A percentile compares a stretch with the other conserved stretches of the same genome.
phyloP scores from a whole-genome alignment of 2,797 vertebrate species.

The Ctenopoma kingsleyae region DNA sequence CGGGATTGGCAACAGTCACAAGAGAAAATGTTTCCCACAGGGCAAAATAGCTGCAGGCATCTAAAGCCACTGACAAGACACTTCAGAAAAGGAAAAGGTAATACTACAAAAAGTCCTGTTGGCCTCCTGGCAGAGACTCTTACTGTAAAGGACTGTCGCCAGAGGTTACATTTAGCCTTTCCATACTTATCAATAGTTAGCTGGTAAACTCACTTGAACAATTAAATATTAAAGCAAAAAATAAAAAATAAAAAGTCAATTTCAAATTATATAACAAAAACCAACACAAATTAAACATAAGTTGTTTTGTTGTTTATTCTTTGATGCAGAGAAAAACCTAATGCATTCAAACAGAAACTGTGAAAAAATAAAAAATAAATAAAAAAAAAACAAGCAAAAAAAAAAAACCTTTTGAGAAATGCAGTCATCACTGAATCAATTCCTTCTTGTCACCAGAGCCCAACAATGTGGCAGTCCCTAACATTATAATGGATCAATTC shows the following conservation, averaged over 20 bases:
- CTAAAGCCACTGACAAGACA: constrained; percentile 57
- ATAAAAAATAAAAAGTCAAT: neutral
- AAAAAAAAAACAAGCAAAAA: constrained; percentile 13
- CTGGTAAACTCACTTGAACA: neutral
- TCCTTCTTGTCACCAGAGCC: constrained; percentile 20
- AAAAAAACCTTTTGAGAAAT: constrained; percentile 31
- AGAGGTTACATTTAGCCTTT: constrained; percentile 54
- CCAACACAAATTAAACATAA: neutral
- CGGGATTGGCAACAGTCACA: constrained; percentile 73
- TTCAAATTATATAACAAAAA: neutral
- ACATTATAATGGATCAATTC: constrained; percentile 27
- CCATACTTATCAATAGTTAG: constrained; percentile 47
- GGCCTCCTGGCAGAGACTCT: constrained; percentile 55
- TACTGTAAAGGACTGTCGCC: constrained; percentile 56
- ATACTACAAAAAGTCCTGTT: constrained; percentile 47
- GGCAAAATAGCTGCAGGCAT: constrained; percentile 78
- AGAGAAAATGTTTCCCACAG: constrained; percentile 71
- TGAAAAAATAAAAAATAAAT: constrained; percentile 12
- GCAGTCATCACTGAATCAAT: constrained; percentile 47
- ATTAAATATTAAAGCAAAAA: neutral
- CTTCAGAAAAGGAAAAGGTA: constrained; percentile 59
- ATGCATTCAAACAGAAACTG: neutral
- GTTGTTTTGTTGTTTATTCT: no score
- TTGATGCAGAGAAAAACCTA: constrained; percentile 3
- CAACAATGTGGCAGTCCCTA: constrained; percentile 19